These are phyloP conservation scores for Philereme transversata DNA, from an alignment of 2,888 invertebrate genomes.

Conservation along the genomic window DNA sequence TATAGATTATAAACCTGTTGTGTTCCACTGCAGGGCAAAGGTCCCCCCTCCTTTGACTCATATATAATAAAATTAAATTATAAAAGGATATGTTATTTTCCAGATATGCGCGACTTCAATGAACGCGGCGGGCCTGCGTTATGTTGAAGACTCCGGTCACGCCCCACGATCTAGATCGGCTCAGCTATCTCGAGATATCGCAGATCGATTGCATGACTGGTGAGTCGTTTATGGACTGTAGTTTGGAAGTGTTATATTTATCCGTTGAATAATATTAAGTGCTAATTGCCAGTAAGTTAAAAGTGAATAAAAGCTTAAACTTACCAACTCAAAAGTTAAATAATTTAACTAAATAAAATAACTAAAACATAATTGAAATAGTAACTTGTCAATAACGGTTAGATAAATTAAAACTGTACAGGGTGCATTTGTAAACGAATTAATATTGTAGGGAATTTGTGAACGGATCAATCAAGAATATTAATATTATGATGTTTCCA, in stretches of 20 bases:
- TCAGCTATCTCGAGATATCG: slow-evolving; percentile 9
- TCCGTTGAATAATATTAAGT: slow-evolving; percentile 21
- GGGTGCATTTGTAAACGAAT: too few species aligned
- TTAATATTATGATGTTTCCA: too few species aligned
- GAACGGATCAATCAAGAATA: too few species aligned
- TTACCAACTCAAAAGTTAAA: not conserved
- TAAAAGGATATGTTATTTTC: slow-evolving; percentile 32
- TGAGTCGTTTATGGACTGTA: slow-evolving; percentile 27
- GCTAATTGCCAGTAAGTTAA: slow-evolving; percentile 16
- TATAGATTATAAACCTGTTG: too few species aligned
- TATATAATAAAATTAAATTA: not conserved
- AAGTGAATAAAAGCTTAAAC: slow-evolving; percentile 4
- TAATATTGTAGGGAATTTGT: too few species aligned
- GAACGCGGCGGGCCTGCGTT: slow-evolving; percentile 52
- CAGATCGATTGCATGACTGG: slow-evolving; percentile 14
- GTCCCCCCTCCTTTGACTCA: not conserved
- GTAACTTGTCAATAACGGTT: not conserved
- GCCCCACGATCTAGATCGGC: slow-evolving; percentile 3
- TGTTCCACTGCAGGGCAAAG: too few species aligned
- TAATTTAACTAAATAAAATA: too few species aligned
- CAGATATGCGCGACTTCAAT: slow-evolving; percentile 79
- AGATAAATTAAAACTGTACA: not conserved
- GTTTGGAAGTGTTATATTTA: slow-evolving; percentile 2
- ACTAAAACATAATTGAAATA: not conserved
- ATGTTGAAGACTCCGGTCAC: slow-evolving; percentile 40